Evolutionary conservation across 2,888 invertebrate genomes (phyloP).

Genomic region (Boloria euphrosyne): DNA sequence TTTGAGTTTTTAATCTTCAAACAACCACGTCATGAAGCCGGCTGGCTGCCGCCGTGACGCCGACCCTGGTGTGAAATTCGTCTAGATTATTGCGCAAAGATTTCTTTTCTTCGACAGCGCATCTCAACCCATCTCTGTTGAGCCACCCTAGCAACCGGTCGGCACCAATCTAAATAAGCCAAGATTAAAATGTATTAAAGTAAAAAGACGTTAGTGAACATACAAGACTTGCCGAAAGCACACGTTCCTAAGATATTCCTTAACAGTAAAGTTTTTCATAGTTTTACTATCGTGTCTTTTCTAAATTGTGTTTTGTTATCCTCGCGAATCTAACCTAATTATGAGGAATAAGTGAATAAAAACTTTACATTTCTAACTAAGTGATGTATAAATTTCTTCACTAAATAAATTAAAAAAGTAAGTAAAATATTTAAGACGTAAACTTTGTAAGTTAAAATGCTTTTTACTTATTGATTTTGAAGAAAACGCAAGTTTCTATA

Average conservation of each 20-base stretch:
- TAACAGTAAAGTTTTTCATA: constrained; percentile 17
- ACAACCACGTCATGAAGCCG: constrained; percentile 50
- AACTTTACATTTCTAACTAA: constrained; percentile 12
- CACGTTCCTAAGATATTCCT: constrained; percentile 17
- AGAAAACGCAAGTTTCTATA: neutral
- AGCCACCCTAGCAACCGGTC: constrained; percentile 44
- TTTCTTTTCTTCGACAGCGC: constrained; percentile 46
- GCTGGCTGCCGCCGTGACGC: constrained; percentile 58
- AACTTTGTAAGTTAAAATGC: neutral
- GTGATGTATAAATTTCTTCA: constrained; percentile 6
- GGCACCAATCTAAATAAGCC: constrained; percentile 15
- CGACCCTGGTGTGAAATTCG: constrained; percentile 48
- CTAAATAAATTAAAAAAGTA: neutral
- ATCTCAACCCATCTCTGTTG: constrained; percentile 44
- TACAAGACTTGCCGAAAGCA: constrained; percentile 20
- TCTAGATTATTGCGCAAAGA: constrained; percentile 53
- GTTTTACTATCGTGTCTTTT: constrained; percentile 34
- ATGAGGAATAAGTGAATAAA: constrained; percentile 8
- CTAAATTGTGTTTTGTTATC: constrained; percentile 25
- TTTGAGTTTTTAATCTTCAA: constrained; percentile 43
- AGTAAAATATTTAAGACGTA: neutral
- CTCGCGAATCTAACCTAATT: constrained; percentile 11
- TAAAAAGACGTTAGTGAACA: constrained; percentile 19
- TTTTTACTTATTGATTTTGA: neutral
- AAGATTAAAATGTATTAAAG: constrained; percentile 29